Base-by-base conservation (phyloP, 2,888 invertebrate species). In the Drosophila fungiperda region DNA sequence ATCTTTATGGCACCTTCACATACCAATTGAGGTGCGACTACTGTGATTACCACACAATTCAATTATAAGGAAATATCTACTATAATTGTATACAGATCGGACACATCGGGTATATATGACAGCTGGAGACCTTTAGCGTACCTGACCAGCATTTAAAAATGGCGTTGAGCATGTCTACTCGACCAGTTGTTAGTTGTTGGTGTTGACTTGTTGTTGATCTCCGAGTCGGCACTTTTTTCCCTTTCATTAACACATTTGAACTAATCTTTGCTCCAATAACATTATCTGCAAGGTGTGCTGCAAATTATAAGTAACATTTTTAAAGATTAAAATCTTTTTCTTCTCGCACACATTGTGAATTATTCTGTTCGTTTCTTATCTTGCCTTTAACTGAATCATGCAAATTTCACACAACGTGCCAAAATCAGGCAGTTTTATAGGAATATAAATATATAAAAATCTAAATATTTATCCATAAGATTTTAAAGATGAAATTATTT, bases 1-100 rank as follows among this genome's bases (percentile, higher is more conserved):
- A 83, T 87, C 87, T 83, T 87, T 83, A 83, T 83, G 76, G 79
- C 65, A 74, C n/a, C 45, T 4, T 23, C 65, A 33, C 20, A 29
- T 42, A 73, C 72, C 52, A 35, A n/a, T 60, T 71, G 53, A 52
- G 70, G 64, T 68, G 68, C 58, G 64, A 57, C 57, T 63, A 59
- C 72, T 48, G 33, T 38, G 65, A 29, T 52, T 50, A 38, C 20
- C 60, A 49, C 23, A 53, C 53, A 20, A 40, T 29, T 23, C 35
- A 49, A 63, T 54, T 45, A 38, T 29, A 20, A 50, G 40, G 35
- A 45, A 58, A 64, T 61, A 57, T 66, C 45, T 23, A 15, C 48
- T 67, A 2, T 33, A 60, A 60, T 57, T 60, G 20, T 53, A 66
- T 29, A 23, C 38, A 9, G 12, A 26, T 23, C 6, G 32, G n/a